Base-by-base conservation (phyloP, 2,888 invertebrate genomes). In the Catocala sponsa region DNA sequence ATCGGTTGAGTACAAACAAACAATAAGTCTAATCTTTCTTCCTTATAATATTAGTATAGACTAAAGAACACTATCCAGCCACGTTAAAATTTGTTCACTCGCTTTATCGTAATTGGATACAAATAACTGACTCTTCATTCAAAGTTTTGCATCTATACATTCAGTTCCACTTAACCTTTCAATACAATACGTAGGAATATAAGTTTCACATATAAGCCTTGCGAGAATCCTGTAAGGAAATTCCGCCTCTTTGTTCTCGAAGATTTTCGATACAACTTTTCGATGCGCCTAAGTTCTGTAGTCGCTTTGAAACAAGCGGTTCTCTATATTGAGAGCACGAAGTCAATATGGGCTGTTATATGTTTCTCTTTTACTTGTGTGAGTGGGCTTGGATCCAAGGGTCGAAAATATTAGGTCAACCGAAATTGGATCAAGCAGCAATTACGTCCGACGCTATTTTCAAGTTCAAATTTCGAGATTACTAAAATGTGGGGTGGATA, bases 191-290 rank as follows among this genome's bases (percentile, higher is more conserved):
- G 48, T 48, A 48, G 41, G 25, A 48, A 47, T 9, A 48, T 35
- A 9, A 41, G 41, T 41, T 48, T 35, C 12, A 12, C 50, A 50
- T 6, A 35, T 50, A 49, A 49, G 32, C 33, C n/a, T 1, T 2
- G n/a, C 50, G 6, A 38, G 0, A 12, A 32, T 48, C 10, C 11
- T 44, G 10, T 48, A 25, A 6, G 12, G 32, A 56, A 56, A 43
- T 50, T 43, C 10, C 13, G 9, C 9, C 38, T 38, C 53, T 55
- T 55, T 55, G 44, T 55, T 59, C 42, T 7, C 38, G 43, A 66
- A 69, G 63, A 58, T 63, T 61, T 63, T 56, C 55, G 48, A 63
- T 59, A 59, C 42, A 52, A 66, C 56, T 61, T 61, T 43, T 42
- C 46, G 47, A 11, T 42, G 59, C 47, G 38, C 10, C 46, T 32